These are phyloP conservation scores for Hepsetus odoe DNA, from an alignment of 2,113 vertebrate genomes.

Conservation along the genomic window DNA sequence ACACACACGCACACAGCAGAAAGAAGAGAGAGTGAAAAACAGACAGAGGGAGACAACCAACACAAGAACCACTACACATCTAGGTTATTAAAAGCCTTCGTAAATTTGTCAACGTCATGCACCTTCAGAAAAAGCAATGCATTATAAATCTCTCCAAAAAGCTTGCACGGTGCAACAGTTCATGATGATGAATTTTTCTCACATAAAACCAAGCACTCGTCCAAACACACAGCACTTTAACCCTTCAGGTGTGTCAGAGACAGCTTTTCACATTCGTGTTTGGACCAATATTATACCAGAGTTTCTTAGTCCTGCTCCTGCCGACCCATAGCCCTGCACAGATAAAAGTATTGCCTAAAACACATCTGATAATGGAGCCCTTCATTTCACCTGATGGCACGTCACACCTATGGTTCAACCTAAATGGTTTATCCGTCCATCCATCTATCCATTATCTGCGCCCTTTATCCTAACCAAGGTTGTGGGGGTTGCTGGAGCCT, in stretches of 20 bases:
- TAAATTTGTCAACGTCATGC: not conserved
- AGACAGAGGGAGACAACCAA: slow-evolving; percentile 5
- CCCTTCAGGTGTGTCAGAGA: not conserved
- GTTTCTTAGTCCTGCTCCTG: no score
- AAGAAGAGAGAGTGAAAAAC: slow-evolving; percentile 7
- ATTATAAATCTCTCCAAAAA: not conserved
- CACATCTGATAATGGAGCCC: no score
- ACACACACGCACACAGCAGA: slow-evolving; percentile 40
- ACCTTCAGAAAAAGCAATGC: not conserved
- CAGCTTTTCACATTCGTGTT: not conserved
- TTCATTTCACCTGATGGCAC: no score
- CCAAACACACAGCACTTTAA: not conserved
- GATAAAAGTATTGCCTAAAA: no score
- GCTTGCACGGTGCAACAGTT: not conserved
- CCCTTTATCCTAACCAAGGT: no score
- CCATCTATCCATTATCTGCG: no score
- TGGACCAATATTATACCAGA: no score
- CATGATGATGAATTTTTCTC: not conserved
- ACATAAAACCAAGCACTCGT: not conserved
- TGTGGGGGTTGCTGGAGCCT: no score
- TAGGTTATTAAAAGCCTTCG: slow-evolving; percentile 25
- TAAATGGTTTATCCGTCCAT: no score
- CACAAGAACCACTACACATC: not conserved
- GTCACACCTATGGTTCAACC: no score
- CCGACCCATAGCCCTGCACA: no score